Evolutionary conservation across 2,797 vertebrate species (phyloP), one percentile per base, ranked within the genome.

Genomic region (Rhinogobio ventralis): DNA sequence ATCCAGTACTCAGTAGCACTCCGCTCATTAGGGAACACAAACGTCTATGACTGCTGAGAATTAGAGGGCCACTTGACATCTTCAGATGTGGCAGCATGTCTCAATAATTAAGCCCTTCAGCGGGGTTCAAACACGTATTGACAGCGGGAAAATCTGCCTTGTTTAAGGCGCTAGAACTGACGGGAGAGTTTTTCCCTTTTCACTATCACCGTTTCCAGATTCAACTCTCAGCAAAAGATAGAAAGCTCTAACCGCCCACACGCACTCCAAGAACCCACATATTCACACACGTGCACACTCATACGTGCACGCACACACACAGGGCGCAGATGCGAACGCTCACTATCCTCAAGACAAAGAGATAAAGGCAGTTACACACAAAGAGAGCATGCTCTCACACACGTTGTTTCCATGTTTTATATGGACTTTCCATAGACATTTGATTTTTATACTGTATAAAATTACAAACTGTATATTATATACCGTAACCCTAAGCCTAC

Each of bases 181-280:
- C 4, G 4, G 69, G 53, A 71, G 67, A 69, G 39, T 46, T 79
- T 84, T 51, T 78, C 19, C 28, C 49, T 71, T 23, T 84, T 60
- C 66, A 76, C 62, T 57, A 77, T 60, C 74, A 49, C 30, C 4
- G 10, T 36, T 79, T 79, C 67, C 83, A 85, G 67, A 79, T 64
- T 79, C 13, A n/a, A 71, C 66, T 79, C 53, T 64, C 67, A 25
- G 67, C 83, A 85, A 85, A 68, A 79, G 76, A 85, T 64, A 73
- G 67, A 79, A 71, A 79, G 67, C 76, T 55, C 53, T 23, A 72
- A 42, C 74, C 81, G n/a, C 85, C 81, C 85, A 83, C 85, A 86
- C 74, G 66, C 71, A 71, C 80, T 66, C 53, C 57, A 60, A 86
- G 81, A 72, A 79, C 73, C 49, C 79, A 82, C 71, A 67, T 17